These are phyloP conservation scores for Caradrina clavipalpis DNA, from an alignment of 2,888 invertebrate genomes.

Conservation along the genomic window DNA sequence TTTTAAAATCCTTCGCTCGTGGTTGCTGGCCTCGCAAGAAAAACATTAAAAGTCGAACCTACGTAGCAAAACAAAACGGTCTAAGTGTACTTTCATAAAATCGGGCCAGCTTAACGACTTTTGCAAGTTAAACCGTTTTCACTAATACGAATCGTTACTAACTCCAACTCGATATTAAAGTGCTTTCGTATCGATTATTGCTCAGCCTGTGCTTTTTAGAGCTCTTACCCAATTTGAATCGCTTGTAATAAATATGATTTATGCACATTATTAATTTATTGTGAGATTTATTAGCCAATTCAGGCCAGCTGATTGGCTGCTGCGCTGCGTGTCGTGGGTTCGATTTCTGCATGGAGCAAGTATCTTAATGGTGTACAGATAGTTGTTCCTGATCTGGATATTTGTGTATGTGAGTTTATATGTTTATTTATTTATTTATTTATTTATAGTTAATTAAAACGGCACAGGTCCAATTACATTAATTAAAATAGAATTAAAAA, in stretches of 20 bases:
- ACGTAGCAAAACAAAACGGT: slow-evolving; percentile 45
- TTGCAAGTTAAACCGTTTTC: slow-evolving; percentile 66
- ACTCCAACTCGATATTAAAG: slow-evolving; percentile 54
- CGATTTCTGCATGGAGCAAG: too few relatives aligned
- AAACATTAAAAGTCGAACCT: slow-evolving; percentile 27
- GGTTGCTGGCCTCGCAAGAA: slow-evolving; percentile 11
- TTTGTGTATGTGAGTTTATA: too few relatives aligned
- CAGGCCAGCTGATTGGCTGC: not conserved
- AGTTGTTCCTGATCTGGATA: too few relatives aligned
- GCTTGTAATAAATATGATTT: slow-evolving; percentile 51
- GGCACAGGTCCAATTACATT: too few relatives aligned
- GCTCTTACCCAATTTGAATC: slow-evolving; percentile 45
- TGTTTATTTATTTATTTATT: too few relatives aligned
- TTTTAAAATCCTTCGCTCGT: too few relatives aligned
- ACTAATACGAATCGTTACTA: slow-evolving; percentile 60
- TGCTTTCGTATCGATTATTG: slow-evolving; percentile 52
- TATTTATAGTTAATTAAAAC: too few relatives aligned
- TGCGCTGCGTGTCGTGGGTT: too few relatives aligned
- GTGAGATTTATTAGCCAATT: slow-evolving; percentile 34
- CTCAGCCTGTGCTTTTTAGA: slow-evolving; percentile 54
- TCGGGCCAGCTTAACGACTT: slow-evolving; percentile 65
- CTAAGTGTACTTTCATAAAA: slow-evolving; percentile 69
- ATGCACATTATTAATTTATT: slow-evolving; percentile 49
- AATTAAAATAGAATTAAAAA: too few relatives aligned
- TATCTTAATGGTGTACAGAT: too few relatives aligned